Evolutionary conservation across 2,113 vertebrate genomes (phyloP).

Genomic region (human): DNA sequence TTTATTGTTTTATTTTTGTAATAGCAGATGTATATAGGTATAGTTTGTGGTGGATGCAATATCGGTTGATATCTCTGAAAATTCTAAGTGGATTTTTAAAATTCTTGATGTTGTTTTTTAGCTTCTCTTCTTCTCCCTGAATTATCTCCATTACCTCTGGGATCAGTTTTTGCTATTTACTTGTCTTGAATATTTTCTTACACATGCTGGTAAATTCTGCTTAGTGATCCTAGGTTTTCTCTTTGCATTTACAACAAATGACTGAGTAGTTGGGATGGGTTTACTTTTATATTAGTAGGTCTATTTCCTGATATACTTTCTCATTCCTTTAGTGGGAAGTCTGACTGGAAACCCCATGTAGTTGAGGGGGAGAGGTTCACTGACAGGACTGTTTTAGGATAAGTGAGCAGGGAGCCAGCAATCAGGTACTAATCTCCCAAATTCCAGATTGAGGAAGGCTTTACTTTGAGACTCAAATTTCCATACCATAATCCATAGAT

Average conservation of each 20-base stretch:
- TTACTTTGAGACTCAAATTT: neutral
- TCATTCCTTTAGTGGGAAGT: neutral
- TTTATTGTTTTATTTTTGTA: neutral
- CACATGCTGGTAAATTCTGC: neutral
- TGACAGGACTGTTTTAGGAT: neutral
- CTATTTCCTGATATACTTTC: neutral
- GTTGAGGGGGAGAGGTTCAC: neutral
- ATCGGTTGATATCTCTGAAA: neutral
- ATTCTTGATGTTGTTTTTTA: neutral
- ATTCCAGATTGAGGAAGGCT: neutral
- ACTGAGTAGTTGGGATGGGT: neutral
- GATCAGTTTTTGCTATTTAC: neutral
- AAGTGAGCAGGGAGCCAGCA: neutral
- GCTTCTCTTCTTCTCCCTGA: neutral
- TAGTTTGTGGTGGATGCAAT: neutral
- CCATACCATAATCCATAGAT: neutral
- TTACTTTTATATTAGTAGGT: neutral
- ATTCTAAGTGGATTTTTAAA: neutral
- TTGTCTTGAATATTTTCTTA: neutral
- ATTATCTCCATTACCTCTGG: neutral
- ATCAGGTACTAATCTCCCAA: neutral
- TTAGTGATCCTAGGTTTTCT: neutral
- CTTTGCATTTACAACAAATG: neutral
- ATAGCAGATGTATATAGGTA: fast-evolving
- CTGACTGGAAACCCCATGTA: neutral